Evolutionary conservation across 1,140 invertebrate species (phyloP), one percentile per base, ranked within the genome.

Genomic region (Psix sp.): DNA sequence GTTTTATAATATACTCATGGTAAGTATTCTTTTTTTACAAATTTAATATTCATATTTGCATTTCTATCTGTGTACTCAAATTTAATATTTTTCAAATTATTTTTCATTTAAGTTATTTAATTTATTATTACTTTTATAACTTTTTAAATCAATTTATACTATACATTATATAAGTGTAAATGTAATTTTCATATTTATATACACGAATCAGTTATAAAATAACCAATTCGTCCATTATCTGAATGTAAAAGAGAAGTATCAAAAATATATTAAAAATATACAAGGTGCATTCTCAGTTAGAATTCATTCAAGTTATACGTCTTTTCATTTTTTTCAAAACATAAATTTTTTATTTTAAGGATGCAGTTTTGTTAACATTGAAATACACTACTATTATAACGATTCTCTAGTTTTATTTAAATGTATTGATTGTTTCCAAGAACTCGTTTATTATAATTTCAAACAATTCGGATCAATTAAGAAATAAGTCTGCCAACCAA

Each of bases 381-480:
- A 24, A 24, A 24, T 7, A 24, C 4, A 17, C 14, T 16, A 18
- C n/a, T 5, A 33, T n/a, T n/a, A 18, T 49, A 0, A 5, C 10
- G n/a, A n/a, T 39, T 13, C 16, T 54, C 33, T 35, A 26, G 9
- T 40, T 45, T 38, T 3, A 13, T 38, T 63, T 35, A n/a, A n/a
- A 29, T 43, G 36, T 68, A n/a, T n/a, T 57, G 36, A 45, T 49
- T 62, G 57, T 76, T 80, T 85, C 57, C 43, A 78, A 80, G 82
- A 80, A 82, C 75, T 80, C 66, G 54, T 78, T 73, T 74, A 63
- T 39, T 43, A 65, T 51, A 65, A 80, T 75, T 79, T 81, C 78
- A 80, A 82, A 80, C 83, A 83, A 84, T 77, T 81, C 82, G 79
- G 68, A 85, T 84, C 83, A 85, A 84, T 86, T 86, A 85, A 80